Base-by-base conservation (phyloP, 1,140 invertebrate genomes). In the Drosophila kurseongensis region DNA sequence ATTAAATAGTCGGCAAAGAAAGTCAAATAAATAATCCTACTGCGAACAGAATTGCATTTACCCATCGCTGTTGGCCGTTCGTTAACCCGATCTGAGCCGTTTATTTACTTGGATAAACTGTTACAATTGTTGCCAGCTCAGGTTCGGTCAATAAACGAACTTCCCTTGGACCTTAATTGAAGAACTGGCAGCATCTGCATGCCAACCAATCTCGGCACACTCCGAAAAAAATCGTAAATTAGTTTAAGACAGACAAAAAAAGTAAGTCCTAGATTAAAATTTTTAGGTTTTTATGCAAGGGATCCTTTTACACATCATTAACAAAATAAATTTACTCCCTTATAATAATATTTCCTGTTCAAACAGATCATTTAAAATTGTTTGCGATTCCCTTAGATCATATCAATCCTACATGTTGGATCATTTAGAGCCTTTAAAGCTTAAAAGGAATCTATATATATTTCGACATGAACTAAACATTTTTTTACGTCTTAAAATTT, bases 131-230 rank as follows among this genome's bases (percentile, higher is more conserved):
- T 52, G 60, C 77, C 57, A 16, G 63, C 56, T 45, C 55, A 56
- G 76, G 51, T 75, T 74, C 51, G 54, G 44, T 40, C 73, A 76
- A 83, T 84, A 72, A 56, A 42, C 50, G 36, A 65, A 80, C 73
- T 80, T 77, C 50, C 12, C 66, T 48, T 32, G 55, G 66, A 62
- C 81, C 62, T 80, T 74, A 77, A 84, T 80, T 80, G 83, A 60
- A 47, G 79, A 36, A 55, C 23, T 47, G 48, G 50, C 41, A 60
- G 23, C 36, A 58, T 51, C 67, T 76, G 51, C 51, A 60, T 51
- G 65, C 36, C 60, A 71, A 66, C 61, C 42, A 65, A 63, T 61
- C 45, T 44, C 35, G 58, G 18, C 58, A 38, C 36, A 52, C 51
- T 18, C 1, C 2, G n/a, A 60, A 13, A 63, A 63, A 60, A 16